Base-by-base conservation (phyloP, 2,113 vertebrate species). In the Muntiacus reevesi region DNA sequence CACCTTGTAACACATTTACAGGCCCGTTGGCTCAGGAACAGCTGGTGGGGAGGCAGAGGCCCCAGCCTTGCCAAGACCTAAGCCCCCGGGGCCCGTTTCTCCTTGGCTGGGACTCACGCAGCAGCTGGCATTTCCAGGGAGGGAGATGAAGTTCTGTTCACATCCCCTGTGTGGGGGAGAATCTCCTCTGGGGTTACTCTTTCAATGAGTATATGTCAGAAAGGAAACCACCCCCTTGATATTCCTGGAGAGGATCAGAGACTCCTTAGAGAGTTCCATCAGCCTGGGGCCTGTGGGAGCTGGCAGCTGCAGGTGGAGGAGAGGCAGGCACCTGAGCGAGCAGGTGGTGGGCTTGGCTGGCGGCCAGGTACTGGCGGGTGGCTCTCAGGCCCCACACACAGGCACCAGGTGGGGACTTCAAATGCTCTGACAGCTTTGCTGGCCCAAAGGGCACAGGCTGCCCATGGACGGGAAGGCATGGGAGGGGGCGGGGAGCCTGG, bases 301-400 rank as follows among this genome's bases (percentile, higher is more conserved):
- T 7, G 7, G 86, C 95, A 96, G 89, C 94, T 90, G 88, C 30
- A 2, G 14, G 28, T 12, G 4, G 6, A 96, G 87, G 19, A 45
- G 71, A 23, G 90, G 83, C 50, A 40, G 81, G 33, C 78, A 79
- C 86, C 84, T 84, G 79, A 43, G 45, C 0, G 1, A 84, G 97
- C 96, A 97, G 96, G 88, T 90, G 95, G 25, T 74, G 19, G 57
- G 81, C 19, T 54, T 90, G 86, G 95, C 78, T 81, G 93, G 64
- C 30, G 1, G 93, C 96, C 92, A 96, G 71, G 19, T 52, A 23
- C 84, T 40, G 67, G 71, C 43, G 55, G 36, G 92, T 55, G 91
- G 52, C 28, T 86, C 6, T 11, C 8, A 7, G 11, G 43, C 23
- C 59, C 50, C 43, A 23, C 83, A 1, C 25, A 43, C 71, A 74